phyloP scores from a whole-genome alignment of 2,888 invertebrate species.

The Ophraella communa region DNA sequence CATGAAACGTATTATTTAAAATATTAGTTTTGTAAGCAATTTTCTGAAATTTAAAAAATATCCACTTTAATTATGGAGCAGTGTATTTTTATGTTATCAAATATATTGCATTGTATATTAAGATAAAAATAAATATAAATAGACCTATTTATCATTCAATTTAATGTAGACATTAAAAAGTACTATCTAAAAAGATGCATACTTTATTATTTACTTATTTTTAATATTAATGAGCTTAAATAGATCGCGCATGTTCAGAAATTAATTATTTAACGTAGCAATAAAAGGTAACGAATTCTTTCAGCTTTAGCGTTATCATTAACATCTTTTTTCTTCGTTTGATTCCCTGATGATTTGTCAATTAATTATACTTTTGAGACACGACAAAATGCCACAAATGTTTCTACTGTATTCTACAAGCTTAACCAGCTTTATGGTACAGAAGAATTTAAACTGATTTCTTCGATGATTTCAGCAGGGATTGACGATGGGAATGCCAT shows the following conservation, averaged over 20 bases:
- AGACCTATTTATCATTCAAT: no score
- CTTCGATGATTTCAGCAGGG: slow-evolving; percentile 9
- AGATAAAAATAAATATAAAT: no score
- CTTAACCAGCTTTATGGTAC: slow-evolving; percentile 5
- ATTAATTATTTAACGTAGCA: not conserved
- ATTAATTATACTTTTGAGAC: slow-evolving; percentile 18
- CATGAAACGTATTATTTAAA: no score
- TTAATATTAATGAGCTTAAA: not conserved
- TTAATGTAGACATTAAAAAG: no score
- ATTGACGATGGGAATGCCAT: not conserved
- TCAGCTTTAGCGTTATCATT: slow-evolving; percentile 7
- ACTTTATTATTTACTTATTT: no score
- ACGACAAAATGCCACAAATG: slow-evolving; percentile 13
- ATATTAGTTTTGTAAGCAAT: no score
- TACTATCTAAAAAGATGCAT: no score
- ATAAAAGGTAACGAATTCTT: not conserved
- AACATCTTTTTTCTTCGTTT: slow-evolving; percentile 4
- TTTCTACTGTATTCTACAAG: slow-evolving; percentile 9
- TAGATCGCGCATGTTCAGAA: not conserved
- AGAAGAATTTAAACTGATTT: slow-evolving; percentile 19
- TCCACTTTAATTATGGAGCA: no score
- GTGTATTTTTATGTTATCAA: no score
- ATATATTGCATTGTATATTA: no score
- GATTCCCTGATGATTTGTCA: slow-evolving; percentile 6
- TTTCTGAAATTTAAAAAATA: no score